Conservation (phyloP, 2,797 vertebrate species). For the Malurus leucopterus region DNA sequence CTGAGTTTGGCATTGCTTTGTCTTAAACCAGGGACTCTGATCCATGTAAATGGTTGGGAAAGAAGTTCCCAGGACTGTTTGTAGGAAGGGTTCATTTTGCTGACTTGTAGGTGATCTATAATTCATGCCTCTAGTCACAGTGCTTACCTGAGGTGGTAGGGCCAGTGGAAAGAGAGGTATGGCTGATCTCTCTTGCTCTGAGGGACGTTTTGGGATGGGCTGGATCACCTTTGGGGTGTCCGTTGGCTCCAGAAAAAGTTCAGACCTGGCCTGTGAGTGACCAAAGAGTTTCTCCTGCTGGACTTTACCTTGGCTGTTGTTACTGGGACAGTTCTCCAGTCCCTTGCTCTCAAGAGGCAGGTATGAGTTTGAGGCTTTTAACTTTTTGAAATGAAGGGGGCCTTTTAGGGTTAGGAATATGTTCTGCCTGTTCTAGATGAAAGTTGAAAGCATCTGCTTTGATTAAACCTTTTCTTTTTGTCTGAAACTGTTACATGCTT, state of each 20-base stretch:
- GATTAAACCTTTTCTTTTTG: neutral
- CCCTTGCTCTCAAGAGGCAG: neutral
- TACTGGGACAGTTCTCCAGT: neutral
- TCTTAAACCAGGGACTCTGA: neutral
- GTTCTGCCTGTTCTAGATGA: neutral
- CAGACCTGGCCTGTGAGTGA: rapidly evolving
- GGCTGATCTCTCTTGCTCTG: neutral
- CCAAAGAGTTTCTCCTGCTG: neutral
- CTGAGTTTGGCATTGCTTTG: neutral
- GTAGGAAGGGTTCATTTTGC: neutral
- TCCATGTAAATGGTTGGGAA: rapidly evolving
- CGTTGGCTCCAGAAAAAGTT: neutral
- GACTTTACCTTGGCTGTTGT: neutral
- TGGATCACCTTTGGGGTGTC: neutral
- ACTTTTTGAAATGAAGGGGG: neutral
- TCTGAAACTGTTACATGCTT: rapidly evolving
- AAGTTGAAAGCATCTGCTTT: neutral
- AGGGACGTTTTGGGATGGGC: neutral
- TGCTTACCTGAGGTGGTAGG: neutral
- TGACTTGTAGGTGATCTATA: rapidly evolving
- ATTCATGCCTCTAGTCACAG: rapidly evolving
- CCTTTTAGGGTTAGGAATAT: neutral
- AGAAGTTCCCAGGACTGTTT: neutral
- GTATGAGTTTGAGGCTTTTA: neutral
- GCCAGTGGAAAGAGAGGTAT: neutral